Evolutionary conservation across 2,113 vertebrate species (phyloP).

Genomic region (Camelus bactrianus): DNA sequence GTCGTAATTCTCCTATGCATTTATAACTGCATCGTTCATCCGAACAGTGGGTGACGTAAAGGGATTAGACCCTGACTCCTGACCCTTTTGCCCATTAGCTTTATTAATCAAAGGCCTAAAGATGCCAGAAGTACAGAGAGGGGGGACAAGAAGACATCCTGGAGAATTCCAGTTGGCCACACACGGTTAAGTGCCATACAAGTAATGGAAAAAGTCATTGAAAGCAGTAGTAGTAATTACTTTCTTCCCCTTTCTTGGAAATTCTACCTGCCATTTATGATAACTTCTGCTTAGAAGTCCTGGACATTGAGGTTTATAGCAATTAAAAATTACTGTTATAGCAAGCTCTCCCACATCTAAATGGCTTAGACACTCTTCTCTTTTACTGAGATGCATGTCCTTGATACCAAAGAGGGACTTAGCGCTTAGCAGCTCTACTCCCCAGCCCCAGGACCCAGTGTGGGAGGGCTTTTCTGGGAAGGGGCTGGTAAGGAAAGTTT

Average conservation of each 20-base stretch:
- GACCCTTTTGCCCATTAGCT: conserved; percentile 44
- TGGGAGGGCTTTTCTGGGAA: background rate
- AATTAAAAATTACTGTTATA: background rate
- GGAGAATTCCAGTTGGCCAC: background rate
- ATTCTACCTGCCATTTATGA: background rate
- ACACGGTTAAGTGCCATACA: background rate
- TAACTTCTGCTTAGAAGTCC: background rate
- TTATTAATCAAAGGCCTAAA: conserved; percentile 63
- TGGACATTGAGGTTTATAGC: background rate
- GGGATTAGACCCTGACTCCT: conserved; percentile 43
- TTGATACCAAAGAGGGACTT: background rate
- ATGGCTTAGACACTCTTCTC: background rate
- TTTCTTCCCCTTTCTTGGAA: conserved; percentile 15
- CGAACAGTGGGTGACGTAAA: conserved; percentile 68
- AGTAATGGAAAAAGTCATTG: background rate
- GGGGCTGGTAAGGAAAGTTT: background rate
- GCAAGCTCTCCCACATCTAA: background rate
- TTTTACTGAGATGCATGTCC: background rate
- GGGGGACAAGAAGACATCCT: background rate
- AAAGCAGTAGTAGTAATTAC: background rate
- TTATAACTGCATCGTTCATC: conserved; percentile 75
- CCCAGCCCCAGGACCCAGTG: background rate
- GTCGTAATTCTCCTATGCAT: conserved; percentile 75
- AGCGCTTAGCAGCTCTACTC: background rate
- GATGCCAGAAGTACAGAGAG: background rate